phyloP scores from a whole-genome alignment of 2,888 invertebrate genomes.

The Dendrolimus pini region DNA sequence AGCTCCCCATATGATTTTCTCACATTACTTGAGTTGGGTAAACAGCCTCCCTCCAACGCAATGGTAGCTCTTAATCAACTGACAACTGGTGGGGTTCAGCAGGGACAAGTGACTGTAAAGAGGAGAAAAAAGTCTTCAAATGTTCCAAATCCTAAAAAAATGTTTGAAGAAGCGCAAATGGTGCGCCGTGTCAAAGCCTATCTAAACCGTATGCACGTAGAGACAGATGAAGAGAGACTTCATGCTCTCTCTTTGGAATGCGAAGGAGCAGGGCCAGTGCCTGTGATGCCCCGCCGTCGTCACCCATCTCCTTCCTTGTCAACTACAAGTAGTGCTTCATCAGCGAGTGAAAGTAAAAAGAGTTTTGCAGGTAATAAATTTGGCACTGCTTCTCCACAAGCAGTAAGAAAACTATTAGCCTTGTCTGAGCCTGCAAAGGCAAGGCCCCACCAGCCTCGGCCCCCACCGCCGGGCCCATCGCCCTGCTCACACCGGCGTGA shows the following conservation, averaged over 20 bases:
- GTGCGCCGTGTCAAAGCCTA: slow-evolving; percentile 97
- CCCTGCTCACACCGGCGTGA: slow-evolving; percentile 79
- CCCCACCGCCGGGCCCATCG: slow-evolving; percentile 80
- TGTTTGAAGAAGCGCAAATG: slow-evolving; percentile 99
- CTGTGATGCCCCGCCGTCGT: slow-evolving; percentile 82
- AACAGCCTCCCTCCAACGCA: slow-evolving; percentile 91
- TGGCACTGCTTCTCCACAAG: slow-evolving; percentile 96
- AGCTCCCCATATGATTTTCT: slow-evolving; percentile 93
- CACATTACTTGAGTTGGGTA: slow-evolving; percentile 89
- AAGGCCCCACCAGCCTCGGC: slow-evolving; percentile 89
- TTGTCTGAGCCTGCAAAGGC: slow-evolving; percentile 93
- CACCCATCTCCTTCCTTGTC: slow-evolving; percentile 96
- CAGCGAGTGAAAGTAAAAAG: slow-evolving; percentile 85
- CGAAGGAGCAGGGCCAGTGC: slow-evolving; percentile 82
- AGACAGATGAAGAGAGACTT: slow-evolving; percentile 93
- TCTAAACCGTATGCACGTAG: slow-evolving; percentile 92
- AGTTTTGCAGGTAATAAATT: slow-evolving; percentile 81
- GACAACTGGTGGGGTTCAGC: slow-evolving; percentile 82
- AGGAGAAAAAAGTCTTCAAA: slow-evolving; percentile 92
- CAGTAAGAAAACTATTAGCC: slow-evolving; percentile 95
- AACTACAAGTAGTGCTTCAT: slow-evolving; percentile 93
- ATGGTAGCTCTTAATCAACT: slow-evolving; percentile 93
- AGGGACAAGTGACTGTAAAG: slow-evolving; percentile 91
- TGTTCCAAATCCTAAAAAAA: slow-evolving; percentile 96
- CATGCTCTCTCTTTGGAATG: slow-evolving; percentile 94